Conservation (phyloP, 2,113 vertebrate genomes). For the Myrmophylax atrothorax region DNA sequence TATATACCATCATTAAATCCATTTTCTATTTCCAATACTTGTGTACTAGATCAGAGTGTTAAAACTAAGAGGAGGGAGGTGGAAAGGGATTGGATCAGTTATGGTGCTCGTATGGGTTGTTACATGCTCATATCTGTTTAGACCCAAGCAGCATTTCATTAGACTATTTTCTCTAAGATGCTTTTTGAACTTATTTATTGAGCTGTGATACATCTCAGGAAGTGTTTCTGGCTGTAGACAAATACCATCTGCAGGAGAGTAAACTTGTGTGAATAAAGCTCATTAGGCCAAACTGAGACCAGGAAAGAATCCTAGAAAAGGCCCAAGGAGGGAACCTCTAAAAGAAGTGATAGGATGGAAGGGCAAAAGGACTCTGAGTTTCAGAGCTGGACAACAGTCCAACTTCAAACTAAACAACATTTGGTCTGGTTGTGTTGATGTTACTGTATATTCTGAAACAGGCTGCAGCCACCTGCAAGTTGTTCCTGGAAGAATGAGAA, state of each 20-base stretch:
- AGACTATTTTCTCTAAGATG: constrained; percentile 68
- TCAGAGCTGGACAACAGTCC: not conserved
- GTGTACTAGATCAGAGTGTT: constrained; percentile 7
- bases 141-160: constrained; percentile 43
- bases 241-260: constrained; percentile 75
- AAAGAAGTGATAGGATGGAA: not conserved
- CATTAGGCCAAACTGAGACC: constrained; percentile 64
- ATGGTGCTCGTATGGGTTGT: not conserved
- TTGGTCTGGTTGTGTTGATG: not conserved
- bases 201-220: constrained; percentile 66
- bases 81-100: not conserved
- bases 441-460: not conserved
- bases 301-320: constrained; percentile 39
- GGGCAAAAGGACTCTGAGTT: not conserved
- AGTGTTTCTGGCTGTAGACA: constrained; percentile 68
- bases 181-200: constrained; percentile 68
- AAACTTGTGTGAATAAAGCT: constrained; percentile 67
- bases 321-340: constrained; percentile 7
- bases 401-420: constrained; percentile 21
- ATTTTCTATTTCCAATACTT: constrained; percentile 32
- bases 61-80: not conserved
- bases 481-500: not conserved
- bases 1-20: not conserved
- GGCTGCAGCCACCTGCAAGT: not conserved
- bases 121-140: constrained; percentile 61